Conservation (phyloP, 2,797 vertebrate species). For the Pipistrellus kuhlii region DNA sequence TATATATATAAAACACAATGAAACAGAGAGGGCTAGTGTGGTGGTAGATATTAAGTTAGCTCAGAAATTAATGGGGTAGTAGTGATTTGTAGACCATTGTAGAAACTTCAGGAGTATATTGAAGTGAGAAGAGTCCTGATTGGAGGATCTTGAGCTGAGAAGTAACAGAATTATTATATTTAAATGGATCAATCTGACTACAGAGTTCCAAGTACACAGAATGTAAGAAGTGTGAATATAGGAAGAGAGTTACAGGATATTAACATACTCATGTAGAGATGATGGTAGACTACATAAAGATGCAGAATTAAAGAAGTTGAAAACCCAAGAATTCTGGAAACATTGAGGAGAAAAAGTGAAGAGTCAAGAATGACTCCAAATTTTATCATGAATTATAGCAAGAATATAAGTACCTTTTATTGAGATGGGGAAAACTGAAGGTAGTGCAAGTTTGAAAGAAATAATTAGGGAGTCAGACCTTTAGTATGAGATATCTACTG, state of each 20-base stretch:
- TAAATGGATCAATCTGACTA: neutral
- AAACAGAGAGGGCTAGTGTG: neutral
- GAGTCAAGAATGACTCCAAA: neutral
- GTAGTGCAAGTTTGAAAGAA: neutral
- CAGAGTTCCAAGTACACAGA: neutral
- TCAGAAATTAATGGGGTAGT: neutral
- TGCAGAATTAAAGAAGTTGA: neutral
- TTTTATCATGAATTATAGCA: neutral
- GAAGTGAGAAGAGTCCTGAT: neutral
- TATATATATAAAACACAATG: too few species aligned
- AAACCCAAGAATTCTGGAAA: neutral
- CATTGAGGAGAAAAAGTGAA: neutral
- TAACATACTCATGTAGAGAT: neutral
- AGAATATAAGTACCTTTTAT: neutral
- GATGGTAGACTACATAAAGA: neutral
- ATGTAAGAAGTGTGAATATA: neutral
- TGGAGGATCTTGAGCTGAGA: neutral
- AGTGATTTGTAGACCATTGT: neutral
- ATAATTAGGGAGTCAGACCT: neutral
- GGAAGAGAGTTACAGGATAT: neutral
- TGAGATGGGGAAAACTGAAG: neutral
- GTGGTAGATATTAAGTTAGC: neutral
- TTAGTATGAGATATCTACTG: neutral
- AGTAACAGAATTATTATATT: neutral
- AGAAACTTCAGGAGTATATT: neutral